Evolutionary conservation across 2,797 vertebrate species (phyloP).

Genomic region (Euphonia xanthogaster): DNA sequence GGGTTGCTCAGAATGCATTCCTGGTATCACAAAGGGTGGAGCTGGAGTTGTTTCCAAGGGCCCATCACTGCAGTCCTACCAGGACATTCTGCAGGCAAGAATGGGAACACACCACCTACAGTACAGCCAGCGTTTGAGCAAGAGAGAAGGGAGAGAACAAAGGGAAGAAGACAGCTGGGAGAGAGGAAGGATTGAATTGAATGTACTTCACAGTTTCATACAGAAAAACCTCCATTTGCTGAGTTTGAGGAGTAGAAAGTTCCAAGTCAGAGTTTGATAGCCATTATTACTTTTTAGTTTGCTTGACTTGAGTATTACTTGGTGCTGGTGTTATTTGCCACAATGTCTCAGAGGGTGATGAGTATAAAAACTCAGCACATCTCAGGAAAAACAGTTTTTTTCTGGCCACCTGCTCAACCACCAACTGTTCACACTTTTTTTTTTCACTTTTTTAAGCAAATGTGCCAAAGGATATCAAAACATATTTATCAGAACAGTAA

Average conservation of each 20-base stretch:
- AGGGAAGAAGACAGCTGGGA: background rate
- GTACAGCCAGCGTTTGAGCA: background rate
- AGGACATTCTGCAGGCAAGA: background rate
- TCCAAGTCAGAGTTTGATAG: background rate
- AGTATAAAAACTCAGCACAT: background rate
- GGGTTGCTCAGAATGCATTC: background rate
- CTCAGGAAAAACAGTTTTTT: background rate
- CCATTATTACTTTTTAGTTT: background rate
- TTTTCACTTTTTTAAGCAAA: background rate
- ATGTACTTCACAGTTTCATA: background rate
- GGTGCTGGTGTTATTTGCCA: background rate
- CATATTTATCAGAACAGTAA: slow-evolving; percentile 9
- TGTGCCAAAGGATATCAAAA: slow-evolving; percentile 46
- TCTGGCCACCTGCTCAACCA: slow-evolving; percentile 32
- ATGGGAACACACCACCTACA: background rate
- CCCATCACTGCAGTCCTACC: background rate
- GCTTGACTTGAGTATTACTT: background rate
- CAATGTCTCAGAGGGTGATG: background rate
- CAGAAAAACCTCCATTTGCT: background rate
- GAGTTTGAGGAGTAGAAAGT: background rate
- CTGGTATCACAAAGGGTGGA: background rate
- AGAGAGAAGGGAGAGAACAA: background rate
- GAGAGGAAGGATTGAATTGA: background rate
- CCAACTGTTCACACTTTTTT: slow-evolving; percentile 27
- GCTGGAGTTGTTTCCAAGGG: background rate